A percentile compares a stretch with the other conserved stretches of the same genome.
Evolutionary conservation across 2,113 vertebrate genomes (phyloP).

Genomic region (Turnix velox): DNA sequence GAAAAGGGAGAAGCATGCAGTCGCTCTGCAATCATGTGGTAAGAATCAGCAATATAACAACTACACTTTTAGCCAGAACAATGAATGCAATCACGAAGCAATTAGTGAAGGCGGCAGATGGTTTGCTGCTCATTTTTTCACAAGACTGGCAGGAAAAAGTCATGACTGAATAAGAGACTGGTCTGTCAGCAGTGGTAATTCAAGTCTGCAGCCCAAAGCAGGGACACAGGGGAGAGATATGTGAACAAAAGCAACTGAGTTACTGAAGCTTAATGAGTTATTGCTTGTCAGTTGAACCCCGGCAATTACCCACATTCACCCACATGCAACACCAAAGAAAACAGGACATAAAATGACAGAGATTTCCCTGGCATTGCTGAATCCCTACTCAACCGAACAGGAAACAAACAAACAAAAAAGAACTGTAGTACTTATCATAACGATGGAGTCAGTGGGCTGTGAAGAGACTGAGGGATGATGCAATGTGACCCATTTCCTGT

Average conservation of each 20-base stretch:
- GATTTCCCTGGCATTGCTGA: neutral
- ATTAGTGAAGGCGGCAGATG: conserved; percentile 44
- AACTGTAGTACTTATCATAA: neutral
- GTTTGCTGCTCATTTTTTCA: conserved; percentile 18
- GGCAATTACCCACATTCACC: conserved; percentile 20
- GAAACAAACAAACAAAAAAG: too few species aligned
- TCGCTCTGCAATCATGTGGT: neutral
- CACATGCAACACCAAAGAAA: neutral
- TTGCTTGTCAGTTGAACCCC: neutral
- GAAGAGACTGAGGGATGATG: neutral
- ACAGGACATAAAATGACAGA: neutral
- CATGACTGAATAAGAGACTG: conserved; percentile 9
- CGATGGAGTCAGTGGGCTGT: neutral
- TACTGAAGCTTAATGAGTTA: conserved; percentile 1
- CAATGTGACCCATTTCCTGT: neutral
- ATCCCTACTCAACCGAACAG: neutral
- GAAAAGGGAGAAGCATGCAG: neutral
- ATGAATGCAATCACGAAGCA: conserved; percentile 48
- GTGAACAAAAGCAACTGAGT: neutral
- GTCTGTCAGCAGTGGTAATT: conserved; percentile 17
- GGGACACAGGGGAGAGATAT: neutral
- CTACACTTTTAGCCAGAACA: conserved; percentile 11
- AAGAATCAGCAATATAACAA: conserved; percentile 2
- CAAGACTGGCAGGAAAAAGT: conserved; percentile 28
- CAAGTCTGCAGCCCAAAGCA: conserved; percentile 21